These are phyloP conservation scores for Arenaria interpres DNA, from an alignment of 2,113 vertebrate species.

Conservation along the genomic window DNA sequence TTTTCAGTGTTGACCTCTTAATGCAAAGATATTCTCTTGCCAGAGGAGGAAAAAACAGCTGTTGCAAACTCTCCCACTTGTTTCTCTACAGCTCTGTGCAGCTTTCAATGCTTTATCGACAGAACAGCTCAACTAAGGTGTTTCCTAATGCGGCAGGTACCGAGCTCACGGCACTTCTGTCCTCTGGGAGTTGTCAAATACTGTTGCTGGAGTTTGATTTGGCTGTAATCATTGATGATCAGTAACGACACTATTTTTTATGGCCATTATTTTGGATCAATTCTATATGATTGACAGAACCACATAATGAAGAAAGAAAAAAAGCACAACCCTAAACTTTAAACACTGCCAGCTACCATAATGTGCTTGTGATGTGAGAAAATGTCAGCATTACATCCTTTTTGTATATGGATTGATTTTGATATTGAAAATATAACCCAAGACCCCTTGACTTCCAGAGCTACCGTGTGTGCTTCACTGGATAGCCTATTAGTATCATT, in stretches of 20 bases:
- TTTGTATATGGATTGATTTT: background rate
- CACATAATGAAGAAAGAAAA: background rate
- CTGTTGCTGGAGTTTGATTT: background rate
- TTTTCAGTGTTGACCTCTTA: background rate
- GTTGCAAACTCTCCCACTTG: background rate
- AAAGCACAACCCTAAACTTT: background rate
- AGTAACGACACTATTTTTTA: background rate
- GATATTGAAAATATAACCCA: background rate
- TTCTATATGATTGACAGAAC: constrained; percentile 23
- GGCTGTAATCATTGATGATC: background rate
- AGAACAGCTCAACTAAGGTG: background rate
- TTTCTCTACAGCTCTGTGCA: background rate
- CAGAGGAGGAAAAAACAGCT: background rate
- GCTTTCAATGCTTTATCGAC: background rate
- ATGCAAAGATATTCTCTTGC: background rate
- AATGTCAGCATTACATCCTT: fast-evolving
- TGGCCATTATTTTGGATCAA: constrained; percentile 12
- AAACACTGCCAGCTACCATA: background rate
- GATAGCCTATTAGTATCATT: fast-evolving
- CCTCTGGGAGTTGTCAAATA: background rate
- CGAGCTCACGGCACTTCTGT: background rate
- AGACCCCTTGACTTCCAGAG: background rate
- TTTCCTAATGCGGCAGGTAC: background rate
- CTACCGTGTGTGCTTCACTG: background rate
- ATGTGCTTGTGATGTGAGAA: background rate